These are phyloP conservation scores for Arothron firmamentum DNA, from an alignment of 2,113 vertebrate genomes.

Conservation along the genomic window DNA sequence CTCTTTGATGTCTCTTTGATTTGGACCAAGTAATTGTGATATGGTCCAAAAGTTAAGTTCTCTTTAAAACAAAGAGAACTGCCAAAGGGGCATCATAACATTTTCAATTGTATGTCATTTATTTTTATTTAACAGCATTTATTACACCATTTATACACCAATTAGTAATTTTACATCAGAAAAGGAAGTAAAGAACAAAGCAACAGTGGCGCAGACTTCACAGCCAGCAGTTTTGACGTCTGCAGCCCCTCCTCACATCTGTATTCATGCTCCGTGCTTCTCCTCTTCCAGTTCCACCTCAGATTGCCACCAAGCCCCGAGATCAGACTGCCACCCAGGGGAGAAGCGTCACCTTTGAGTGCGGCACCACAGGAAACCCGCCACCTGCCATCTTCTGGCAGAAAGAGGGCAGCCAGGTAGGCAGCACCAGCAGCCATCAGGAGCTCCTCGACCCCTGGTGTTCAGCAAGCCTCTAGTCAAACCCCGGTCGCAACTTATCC, in stretches of 20 bases:
- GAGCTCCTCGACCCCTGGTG: neutral
- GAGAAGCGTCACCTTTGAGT: slow-evolving; percentile 86
- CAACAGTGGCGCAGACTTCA: no score
- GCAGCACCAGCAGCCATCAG: slow-evolving; percentile 16
- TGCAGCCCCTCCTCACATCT: no score
- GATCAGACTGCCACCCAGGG: slow-evolving; percentile 94
- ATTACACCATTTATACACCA: no score
- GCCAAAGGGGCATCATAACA: no score
- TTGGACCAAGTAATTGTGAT: no score
- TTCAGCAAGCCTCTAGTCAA: neutral
- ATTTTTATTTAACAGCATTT: no score
- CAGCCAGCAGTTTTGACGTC: no score
- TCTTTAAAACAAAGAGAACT: no score
- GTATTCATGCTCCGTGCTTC: slow-evolving; percentile 38
- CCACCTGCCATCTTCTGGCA: slow-evolving; percentile 98
- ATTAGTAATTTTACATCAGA: slow-evolving; percentile 31
- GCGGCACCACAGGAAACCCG: slow-evolving; percentile 93
- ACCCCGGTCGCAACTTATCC: neutral
- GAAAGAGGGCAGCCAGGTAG: slow-evolving; percentile 97
- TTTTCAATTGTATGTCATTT: no score
- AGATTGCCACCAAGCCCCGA: slow-evolving; percentile 88
- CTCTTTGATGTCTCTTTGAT: no score
- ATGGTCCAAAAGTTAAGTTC: no score
- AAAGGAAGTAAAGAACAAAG: neutral
- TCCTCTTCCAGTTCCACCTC: slow-evolving; percentile 84